A percentile compares a stretch with the other conserved stretches of the same genome.
Evolutionary conservation across 2,888 invertebrate genomes (phyloP).

Genomic region (Aplocera efformata): DNA sequence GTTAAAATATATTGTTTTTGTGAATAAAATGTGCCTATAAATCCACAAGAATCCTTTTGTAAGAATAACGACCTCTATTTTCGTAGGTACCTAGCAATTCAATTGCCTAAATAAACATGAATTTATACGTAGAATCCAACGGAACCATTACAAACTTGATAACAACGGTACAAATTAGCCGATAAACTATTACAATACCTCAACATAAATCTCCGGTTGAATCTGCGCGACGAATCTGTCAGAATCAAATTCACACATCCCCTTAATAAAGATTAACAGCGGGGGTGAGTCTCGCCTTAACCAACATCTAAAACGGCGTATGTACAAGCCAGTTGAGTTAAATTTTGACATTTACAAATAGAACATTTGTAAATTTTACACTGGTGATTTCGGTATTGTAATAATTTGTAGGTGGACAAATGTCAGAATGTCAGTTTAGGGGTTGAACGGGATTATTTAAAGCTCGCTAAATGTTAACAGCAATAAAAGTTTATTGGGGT

Average conservation of each 20-base stretch:
- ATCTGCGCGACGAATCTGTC: constrained; percentile 49
- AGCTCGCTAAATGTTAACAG: constrained; percentile 25
- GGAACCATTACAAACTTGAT: constrained; percentile 22
- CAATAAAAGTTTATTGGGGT: constrained; percentile 20
- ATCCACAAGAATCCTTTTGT: too few relatives aligned
- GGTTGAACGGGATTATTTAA: constrained; percentile 39
- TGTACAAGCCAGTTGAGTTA: constrained; percentile 8
- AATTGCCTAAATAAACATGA: neutral
- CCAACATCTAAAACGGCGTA: constrained; percentile 35
- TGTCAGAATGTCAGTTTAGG: constrained; percentile 35
- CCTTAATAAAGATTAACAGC: constrained; percentile 71
- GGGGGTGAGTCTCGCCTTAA: constrained; percentile 45
- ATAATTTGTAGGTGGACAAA: constrained; percentile 42
- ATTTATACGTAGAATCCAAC: constrained; percentile 6
- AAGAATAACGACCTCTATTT: too few relatives aligned
- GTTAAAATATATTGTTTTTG: too few relatives aligned
- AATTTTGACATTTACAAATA: constrained; percentile 8
- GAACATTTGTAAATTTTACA: constrained; percentile 34
- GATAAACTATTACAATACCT: constrained; percentile 26
- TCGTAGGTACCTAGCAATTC: neutral
- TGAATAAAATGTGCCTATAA: too few relatives aligned
- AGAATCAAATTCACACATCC: constrained; percentile 60
- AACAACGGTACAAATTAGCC: constrained; percentile 25
- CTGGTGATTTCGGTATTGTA: constrained; percentile 31
- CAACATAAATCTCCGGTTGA: constrained; percentile 28